Conservation (phyloP, 2,888 invertebrate genomes). For the Drosophila fulvimacula region DNA sequence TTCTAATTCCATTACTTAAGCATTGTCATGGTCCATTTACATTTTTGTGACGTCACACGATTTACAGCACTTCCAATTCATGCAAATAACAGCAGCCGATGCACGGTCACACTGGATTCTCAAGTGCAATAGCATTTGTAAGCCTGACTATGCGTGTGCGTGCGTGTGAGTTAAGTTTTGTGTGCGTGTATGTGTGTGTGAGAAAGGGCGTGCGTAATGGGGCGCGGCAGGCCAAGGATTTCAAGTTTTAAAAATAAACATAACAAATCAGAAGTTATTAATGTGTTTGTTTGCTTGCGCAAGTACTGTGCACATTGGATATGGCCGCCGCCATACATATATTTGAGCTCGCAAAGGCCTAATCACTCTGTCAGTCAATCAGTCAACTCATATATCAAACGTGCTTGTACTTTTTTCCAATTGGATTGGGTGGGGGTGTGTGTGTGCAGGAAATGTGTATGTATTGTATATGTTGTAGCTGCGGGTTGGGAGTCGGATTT, state of each 20-base stretch:
- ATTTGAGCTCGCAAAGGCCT: neutral
- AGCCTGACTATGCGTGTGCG: slow-evolving; percentile 11
- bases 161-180: slow-evolving; percentile 4
- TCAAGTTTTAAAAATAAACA: slow-evolving; percentile 28
- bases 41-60: slow-evolving; percentile 31
- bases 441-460: slow-evolving; percentile 9
- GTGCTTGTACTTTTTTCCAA: slow-evolving; percentile 25
- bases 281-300: slow-evolving; percentile 9
- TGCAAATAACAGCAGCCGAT: slow-evolving; percentile 30
- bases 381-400: slow-evolving; percentile 15
- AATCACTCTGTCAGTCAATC: slow-evolving; percentile 1
- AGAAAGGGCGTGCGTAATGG: slow-evolving; percentile 40
- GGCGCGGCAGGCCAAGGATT: slow-evolving; percentile 43
- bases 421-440: neutral
- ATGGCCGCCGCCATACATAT: neutral
- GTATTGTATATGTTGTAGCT: slow-evolving; percentile 1
- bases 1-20: neutral
- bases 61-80: slow-evolving; percentile 11
- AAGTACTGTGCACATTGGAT: slow-evolving; percentile 24
- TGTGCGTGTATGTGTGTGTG: slow-evolving; percentile 12
- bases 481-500: neutral
- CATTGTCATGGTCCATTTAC: slow-evolving; percentile 1
- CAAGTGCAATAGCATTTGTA: slow-evolving; percentile 15
- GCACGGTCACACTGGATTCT: slow-evolving; percentile 18
- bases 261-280: slow-evolving; percentile 17